A percentile compares a stretch with the other conserved stretches of the same genome.
Evolutionary conservation across 2,888 invertebrate genomes (phyloP).

Genomic region (Petrolisthes manimaculis): DNA sequence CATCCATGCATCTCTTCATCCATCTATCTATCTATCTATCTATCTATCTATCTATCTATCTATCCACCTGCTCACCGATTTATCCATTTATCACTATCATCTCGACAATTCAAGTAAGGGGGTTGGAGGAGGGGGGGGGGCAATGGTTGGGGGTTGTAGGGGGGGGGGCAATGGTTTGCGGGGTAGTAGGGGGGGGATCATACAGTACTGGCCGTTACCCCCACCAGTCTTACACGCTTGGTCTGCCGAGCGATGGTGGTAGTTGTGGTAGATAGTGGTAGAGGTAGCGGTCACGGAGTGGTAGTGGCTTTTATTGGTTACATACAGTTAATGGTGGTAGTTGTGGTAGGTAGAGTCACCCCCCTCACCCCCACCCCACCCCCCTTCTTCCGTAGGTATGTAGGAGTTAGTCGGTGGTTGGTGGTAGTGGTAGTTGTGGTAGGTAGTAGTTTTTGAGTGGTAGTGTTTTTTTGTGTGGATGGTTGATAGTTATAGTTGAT

Average conservation of each 20-base stretch:
- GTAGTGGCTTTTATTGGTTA: background rate
- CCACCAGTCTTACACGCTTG: background rate
- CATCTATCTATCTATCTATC: slow-evolving; percentile 13
- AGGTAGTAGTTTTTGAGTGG: no score
- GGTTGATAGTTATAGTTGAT: background rate
- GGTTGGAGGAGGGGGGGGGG: background rate
- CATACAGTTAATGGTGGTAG: no score
- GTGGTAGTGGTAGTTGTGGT: no score
- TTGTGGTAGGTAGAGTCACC: no score
- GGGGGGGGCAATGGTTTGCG: background rate
- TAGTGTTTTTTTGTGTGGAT: no score
- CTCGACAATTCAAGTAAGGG: no score
- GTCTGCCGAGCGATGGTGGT: background rate
- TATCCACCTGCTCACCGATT: background rate
- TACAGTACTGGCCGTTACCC: background rate
- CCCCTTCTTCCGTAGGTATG: no score
- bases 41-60: background rate
- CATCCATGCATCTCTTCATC: background rate
- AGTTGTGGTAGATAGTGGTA: background rate
- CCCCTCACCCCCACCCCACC: no score
- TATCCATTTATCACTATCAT: background rate
- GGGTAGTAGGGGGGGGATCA: background rate
- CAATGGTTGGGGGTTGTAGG: background rate
- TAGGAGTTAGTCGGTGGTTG: no score
- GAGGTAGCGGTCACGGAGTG: background rate